These are phyloP conservation scores for Lepidostoma basale DNA, from an alignment of 1,140 invertebrate species.

Conservation along the genomic window DNA sequence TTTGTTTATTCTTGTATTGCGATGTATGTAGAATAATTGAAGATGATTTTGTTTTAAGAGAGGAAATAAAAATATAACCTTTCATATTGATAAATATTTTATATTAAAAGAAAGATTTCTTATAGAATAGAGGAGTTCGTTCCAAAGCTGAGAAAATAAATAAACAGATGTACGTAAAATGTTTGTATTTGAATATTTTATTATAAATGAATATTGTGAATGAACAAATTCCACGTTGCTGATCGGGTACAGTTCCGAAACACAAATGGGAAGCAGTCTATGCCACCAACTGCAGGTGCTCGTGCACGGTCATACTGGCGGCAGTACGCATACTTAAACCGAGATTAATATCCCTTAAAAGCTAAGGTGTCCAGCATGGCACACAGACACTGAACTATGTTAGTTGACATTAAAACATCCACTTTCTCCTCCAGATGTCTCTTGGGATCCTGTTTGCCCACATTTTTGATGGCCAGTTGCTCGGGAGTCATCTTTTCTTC, in stretches of 20 bases:
- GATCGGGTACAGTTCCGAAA: too few species aligned
- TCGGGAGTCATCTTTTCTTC: slow-evolving; percentile 99
- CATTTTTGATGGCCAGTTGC: slow-evolving; percentile 99
- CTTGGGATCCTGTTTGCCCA: slow-evolving; percentile 99
- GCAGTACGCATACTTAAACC: not conserved
- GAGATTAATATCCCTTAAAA: slow-evolving; percentile 60
- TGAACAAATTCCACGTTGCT: slow-evolving; percentile 1
- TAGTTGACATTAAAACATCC: slow-evolving; percentile 95
- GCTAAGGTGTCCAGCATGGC: slow-evolving; percentile 98
- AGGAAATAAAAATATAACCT: too few species aligned
- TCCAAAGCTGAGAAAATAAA: not conserved
- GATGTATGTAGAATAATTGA: too few species aligned
- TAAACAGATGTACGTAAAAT: slow-evolving; percentile 8
- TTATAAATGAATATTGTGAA: slow-evolving; percentile 8
- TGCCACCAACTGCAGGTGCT: not conserved
- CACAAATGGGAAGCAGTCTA: slow-evolving; percentile 21
- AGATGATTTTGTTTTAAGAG: too few species aligned
- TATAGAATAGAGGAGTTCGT: too few species aligned
- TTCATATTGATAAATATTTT: too few species aligned
- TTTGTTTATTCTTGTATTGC: too few species aligned
- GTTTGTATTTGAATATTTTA: slow-evolving; percentile 21
- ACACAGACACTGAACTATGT: slow-evolving; percentile 98
- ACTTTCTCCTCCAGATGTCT: slow-evolving; percentile 99
- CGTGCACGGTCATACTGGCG: not conserved
- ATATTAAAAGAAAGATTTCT: too few species aligned